A percentile compares a stretch with the other conserved stretches of the same genome.
Conservation (phyloP, 2,113 vertebrate genomes). For the Mionectes macconnelli region DNA sequence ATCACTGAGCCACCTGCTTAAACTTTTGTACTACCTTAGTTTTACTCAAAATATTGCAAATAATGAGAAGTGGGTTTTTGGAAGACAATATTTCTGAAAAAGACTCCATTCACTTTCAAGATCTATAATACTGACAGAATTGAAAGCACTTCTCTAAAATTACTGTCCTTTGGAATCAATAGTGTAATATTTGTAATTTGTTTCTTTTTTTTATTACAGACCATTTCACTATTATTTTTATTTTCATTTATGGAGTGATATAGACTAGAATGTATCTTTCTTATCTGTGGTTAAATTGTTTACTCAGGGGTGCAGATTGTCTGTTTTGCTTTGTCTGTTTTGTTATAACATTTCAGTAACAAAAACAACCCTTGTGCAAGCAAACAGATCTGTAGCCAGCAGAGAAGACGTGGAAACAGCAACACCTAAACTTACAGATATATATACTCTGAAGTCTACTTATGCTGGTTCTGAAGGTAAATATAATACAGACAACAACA, state of each 20-base stretch:
- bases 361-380: not conserved
- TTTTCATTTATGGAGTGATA: slow-evolving; percentile 62
- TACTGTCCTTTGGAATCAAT: slow-evolving; percentile 66
- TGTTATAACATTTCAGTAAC: not conserved
- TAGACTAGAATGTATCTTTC: slow-evolving; percentile 55
- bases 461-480: not conserved
- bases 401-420: not conserved
- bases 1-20: slow-evolving; percentile 54
- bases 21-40: slow-evolving; percentile 62
- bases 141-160: slow-evolving; percentile 58
- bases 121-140: slow-evolving; percentile 56
- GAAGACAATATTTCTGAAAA: slow-evolving; percentile 53
- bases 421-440: not conserved
- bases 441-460: not conserved
- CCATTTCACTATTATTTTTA: slow-evolving; percentile 66
- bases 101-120: slow-evolving; percentile 43
- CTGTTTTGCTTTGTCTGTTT: not conserved
- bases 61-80: not conserved
- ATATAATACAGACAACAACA: not conserved
- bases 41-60: slow-evolving; percentile 54
- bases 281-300: slow-evolving; percentile 42
- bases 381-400: not conserved
- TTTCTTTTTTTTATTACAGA: slow-evolving; percentile 67
- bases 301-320: not conserved
- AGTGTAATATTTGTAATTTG: slow-evolving; percentile 57